phyloP scores from a whole-genome alignment of 2,888 invertebrate species.

The Drosophila fulvimacula region DNA sequence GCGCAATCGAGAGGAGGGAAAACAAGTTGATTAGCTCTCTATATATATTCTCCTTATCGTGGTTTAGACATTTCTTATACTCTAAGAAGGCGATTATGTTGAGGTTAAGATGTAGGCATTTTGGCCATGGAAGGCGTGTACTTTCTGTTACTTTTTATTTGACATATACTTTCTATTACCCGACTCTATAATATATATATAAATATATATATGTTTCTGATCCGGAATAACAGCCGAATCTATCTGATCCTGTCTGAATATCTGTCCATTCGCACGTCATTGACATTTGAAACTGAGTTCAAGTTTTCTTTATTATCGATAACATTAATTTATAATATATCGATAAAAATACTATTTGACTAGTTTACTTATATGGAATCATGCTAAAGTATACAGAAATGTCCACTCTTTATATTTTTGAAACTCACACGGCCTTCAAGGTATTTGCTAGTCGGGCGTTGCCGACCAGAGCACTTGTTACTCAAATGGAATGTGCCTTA shows the following conservation, averaged over 20 bases:
- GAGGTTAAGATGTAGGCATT: not conserved
- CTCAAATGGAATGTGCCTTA: constrained; percentile 15
- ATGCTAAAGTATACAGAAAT: not conserved
- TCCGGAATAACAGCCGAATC: not conserved
- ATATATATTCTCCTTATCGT: not conserved
- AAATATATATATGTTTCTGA: not conserved
- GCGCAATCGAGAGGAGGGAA: constrained; percentile 79
- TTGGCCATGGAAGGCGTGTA: not conserved
- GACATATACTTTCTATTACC: not conserved
- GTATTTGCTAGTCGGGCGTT: not conserved
- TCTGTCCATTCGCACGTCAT: not conserved
- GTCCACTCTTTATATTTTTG: too few species aligned
- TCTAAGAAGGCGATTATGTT: not conserved
- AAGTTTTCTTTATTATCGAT: not conserved
- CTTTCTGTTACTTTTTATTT: not conserved
- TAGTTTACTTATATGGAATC: too few species aligned
- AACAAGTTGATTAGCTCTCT: constrained; percentile 72
- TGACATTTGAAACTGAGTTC: not conserved
- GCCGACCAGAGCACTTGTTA: not conserved
- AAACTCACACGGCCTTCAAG: not conserved
- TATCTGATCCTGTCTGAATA: not conserved
- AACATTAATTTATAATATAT: not conserved
- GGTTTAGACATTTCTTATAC: not conserved
- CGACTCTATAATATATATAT: not conserved
- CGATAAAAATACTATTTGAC: too few species aligned